Percentiles rank a stretch among this genome's conserved stretches.
These are phyloP conservation scores for Myotis findleyi DNA, from an alignment of 2,797 vertebrate species.

Conservation along the genomic window DNA sequence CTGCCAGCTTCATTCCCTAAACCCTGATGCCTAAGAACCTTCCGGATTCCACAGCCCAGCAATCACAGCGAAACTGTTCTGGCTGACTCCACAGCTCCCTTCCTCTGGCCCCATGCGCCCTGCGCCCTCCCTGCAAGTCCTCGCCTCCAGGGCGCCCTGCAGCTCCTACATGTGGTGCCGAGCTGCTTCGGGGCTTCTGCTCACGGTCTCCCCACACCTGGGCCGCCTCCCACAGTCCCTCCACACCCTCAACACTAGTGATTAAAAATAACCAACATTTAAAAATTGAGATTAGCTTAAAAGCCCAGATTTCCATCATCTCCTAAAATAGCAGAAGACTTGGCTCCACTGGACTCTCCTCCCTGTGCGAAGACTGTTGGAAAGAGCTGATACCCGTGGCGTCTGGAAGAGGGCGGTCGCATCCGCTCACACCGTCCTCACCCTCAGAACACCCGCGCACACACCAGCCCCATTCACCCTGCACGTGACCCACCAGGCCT, in stretches of 20 bases:
- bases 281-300: background rate
- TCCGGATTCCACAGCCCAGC: background rate
- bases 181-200: background rate
- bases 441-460: no score
- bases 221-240: background rate
- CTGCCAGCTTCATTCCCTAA: background rate
- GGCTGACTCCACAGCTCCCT: background rate
- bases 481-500: background rate
- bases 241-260: background rate
- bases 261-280: background rate
- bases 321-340: background rate
- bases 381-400: background rate
- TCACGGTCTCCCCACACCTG: background rate
- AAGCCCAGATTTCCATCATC: background rate
- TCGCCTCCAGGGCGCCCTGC: background rate
- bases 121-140: background rate
- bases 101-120: fast-evolving
- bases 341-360: background rate
- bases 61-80: background rate
- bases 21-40: background rate
- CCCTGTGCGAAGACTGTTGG: background rate
- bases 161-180: fast-evolving
- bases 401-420: no score
- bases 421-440: fast-evolving
- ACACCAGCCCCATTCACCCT: background rate